A percentile compares a stretch with the other conserved stretches of the same genome.
These are phyloP conservation scores for Arrhopalites spinosus DNA, from an alignment of 2,888 invertebrate species.

Conservation along the genomic window DNA sequence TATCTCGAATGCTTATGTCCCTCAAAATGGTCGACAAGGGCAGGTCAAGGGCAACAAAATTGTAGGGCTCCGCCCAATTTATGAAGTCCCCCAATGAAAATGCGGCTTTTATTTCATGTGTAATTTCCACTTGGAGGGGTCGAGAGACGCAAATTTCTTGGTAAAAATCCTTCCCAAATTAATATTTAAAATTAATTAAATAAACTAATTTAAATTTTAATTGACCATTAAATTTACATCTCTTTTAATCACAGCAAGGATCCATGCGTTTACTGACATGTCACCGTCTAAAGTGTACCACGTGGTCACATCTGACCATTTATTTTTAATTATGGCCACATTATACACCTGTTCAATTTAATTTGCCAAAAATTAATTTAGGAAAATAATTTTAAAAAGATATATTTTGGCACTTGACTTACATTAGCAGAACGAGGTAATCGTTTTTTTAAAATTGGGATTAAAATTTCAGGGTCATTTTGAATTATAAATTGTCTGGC, in stretches of 20 bases:
- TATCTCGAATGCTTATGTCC: conserved; percentile 2
- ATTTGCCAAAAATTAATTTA: no score
- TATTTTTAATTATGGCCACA: no score
- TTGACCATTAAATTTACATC: neutral
- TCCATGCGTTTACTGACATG: neutral
- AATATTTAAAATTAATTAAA: no score
- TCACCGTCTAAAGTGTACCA: conserved; percentile 20
- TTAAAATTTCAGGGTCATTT: no score
- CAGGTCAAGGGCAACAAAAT: neutral
- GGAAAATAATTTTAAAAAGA: no score
- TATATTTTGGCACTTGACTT: no score
- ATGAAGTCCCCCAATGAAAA: neutral
- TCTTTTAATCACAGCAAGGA: neutral
- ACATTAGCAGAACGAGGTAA: no score
- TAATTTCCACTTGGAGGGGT: neutral
- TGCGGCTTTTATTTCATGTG: neutral
- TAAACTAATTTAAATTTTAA: no score
- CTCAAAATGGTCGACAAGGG: neutral
- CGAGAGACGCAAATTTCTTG: conserved; percentile 17
- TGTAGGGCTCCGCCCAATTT: neutral
- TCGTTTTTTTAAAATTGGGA: no score
- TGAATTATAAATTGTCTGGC: no score
- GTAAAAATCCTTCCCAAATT: neutral
- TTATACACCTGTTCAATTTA: no score
- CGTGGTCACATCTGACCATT: neutral